Evolutionary conservation across 2,113 vertebrate species (phyloP), one percentile per base, ranked within the genome.

Genomic region (Psophia crepitans): DNA sequence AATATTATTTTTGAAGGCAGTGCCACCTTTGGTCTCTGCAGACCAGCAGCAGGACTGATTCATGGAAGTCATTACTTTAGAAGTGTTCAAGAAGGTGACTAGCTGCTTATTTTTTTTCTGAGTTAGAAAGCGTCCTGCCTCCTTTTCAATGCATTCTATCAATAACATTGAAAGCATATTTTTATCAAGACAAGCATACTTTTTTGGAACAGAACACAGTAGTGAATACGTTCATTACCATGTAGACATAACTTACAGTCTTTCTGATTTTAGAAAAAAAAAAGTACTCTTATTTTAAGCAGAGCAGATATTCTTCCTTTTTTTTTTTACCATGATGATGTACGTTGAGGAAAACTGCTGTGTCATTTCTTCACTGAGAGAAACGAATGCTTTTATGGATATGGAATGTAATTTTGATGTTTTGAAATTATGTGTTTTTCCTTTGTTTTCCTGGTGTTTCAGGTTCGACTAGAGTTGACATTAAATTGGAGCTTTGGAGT

Each of bases 191-290:
- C 39, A 35, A 94, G 53, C 80, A 73, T 61, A 9, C 8, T 37
- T 35, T n/a, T 53, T 58, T 75, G 41, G 33, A 75, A n/a, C 5
- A 35, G 41, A 80, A 57, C 21, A 76, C 13, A 71, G 3, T 28
- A 63, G 20, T 44, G 51, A 73, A 61, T 79, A 14, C 8, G 79
- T 93, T 56, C 24, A 41, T 69, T 75, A 80, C 44, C 39, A 33
- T 0, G 0, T 57, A 57, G 49, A 19, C 7, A 20, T 46, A 82
- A 66, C 13, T 84, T 82, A 13, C 0, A 65, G 26, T 10, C 17
- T 61, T 90, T 76, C 56, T 82, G 6, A n/a, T n/a, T 27, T 37
- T 80, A 13, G 26, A 16, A 61, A 51, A 27, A 44, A 41, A 32
- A 22, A 14, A 39, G 2, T 20, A 17, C 9, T 41, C 2, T 73